These are phyloP conservation scores for Zophobas morio DNA, from an alignment of 1,140 invertebrate genomes.

Conservation along the genomic window DNA sequence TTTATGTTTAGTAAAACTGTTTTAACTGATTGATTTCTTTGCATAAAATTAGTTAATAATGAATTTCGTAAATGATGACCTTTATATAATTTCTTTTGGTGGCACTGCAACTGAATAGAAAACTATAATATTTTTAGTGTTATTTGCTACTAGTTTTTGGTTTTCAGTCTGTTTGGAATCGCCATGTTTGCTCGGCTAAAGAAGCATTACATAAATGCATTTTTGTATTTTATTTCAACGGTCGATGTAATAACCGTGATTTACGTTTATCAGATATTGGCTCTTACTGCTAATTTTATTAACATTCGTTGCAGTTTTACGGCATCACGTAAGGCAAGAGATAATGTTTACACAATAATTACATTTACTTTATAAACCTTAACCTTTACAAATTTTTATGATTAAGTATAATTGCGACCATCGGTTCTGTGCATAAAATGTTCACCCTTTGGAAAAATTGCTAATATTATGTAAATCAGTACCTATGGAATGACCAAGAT, in stretches of 20 bases:
- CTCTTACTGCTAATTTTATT: slow-evolving; percentile 20
- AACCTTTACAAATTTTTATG: slow-evolving; percentile 21
- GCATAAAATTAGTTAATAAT: no score
- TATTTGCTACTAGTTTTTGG: no score
- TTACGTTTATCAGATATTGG: slow-evolving; percentile 3
- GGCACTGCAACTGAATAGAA: no score
- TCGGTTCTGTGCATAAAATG: background rate
- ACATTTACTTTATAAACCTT: slow-evolving; percentile 38
- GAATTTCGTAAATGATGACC: no score
- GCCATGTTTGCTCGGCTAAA: no score
- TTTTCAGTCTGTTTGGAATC: no score
- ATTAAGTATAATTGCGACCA: slow-evolving; percentile 10
- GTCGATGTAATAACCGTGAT: background rate
- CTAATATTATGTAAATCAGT: slow-evolving; percentile 23
- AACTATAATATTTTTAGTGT: no score
- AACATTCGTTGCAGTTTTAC: slow-evolving; percentile 15
- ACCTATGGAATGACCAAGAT: slow-evolving; percentile 26
- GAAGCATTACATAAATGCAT: no score
- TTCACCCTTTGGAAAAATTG: slow-evolving; percentile 27
- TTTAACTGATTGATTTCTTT: no score
- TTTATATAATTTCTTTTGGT: no score
- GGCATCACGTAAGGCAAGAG: slow-evolving; percentile 14
- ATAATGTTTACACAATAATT: slow-evolving; percentile 22
- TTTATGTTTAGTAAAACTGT: no score
- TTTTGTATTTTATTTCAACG: no score